Percentiles rank a stretch among this genome's conserved stretches.
Evolutionary conservation across 1,140 invertebrate species (phyloP).

Genomic region (Caenorhabditis briggsae): DNA sequence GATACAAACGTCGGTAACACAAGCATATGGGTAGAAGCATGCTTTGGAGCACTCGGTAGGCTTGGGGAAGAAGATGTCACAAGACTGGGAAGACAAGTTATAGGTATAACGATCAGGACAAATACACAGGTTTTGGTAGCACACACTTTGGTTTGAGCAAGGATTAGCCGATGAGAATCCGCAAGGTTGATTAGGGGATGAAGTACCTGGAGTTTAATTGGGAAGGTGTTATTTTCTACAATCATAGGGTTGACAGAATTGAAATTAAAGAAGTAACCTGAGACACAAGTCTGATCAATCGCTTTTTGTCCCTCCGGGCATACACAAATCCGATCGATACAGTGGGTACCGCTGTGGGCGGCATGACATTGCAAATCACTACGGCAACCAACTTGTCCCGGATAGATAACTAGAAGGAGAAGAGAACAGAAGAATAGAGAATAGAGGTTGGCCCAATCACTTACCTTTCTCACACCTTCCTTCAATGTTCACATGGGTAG

Average conservation of each 20-base stretch:
- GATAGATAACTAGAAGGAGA: conserved; percentile 75
- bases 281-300: conserved; percentile 76
- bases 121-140: conserved; percentile 52
- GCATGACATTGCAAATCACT: conserved; percentile 74
- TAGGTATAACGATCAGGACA: conserved; percentile 34
- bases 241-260: neutral
- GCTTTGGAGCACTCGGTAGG: conserved; percentile 35
- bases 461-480: conserved; percentile 75
- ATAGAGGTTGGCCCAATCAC: conserved; percentile 21
- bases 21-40: conserved; percentile 28
- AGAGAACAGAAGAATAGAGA: conserved; percentile 44
- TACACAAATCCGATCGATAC: conserved; percentile 73
- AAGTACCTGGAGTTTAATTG: conserved; percentile 18
- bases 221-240: neutral
- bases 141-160: conserved; percentile 46
- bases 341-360: conserved; percentile 72
- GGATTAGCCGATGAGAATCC: conserved; percentile 37
- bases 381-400: conserved; percentile 75
- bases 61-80: neutral
- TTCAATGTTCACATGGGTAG: conserved; percentile 76
- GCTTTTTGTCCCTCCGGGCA: conserved; percentile 74
- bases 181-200: conserved; percentile 43
- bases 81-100: conserved; percentile 34
- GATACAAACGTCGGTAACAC: conserved; percentile 29
- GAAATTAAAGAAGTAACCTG: conserved; percentile 66